Base-by-base conservation (phyloP, 53 echinoderm and acorn worm species). In the Stichopus horrens region DNA sequence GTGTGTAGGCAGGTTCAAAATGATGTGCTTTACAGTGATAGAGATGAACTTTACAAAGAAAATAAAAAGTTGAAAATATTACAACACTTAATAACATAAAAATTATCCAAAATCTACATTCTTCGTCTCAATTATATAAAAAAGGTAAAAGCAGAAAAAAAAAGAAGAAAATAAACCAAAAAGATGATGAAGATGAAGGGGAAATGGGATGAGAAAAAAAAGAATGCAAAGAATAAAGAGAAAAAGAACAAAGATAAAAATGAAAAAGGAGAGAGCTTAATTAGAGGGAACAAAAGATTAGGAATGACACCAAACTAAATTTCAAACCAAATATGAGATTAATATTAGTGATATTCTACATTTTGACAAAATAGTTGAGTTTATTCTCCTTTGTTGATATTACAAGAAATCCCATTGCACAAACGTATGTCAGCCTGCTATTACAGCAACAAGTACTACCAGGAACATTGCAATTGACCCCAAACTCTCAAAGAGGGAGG, bases 71-170 rank as follows among this genome's bases (percentile, higher is more conserved):
- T 20, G n/a, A 71, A 71, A 71, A 71, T 71, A 71, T 71, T 71
- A 71, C 71, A 71, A 71, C 71, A 71, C 20, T 56, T 81, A 58
- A 56, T 19, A 81, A 57, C 22, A 81, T 10, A 75, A 58, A 81
- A 81, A 81, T 22, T 81, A 57, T 81, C 55, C 81, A 81, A 81
- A 81, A 81, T 81, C 81, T 81, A 81, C 81, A 58, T 81, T 81
- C 81, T 81, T 81, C 57, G 55, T 81, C 81, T 81, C 58, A 81
- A 81, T 57, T 81, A 58, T 81, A 81, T 57, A 76, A 81, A 81
- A 81, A 56, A 81, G 57, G 18, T n/a, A 11, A 58, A 81, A 81
- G 58, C 81, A 18, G n/a, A 71, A 71, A 71, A 71, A 71, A 71
- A 71, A 71, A 59, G 11, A 59, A 59, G 14, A 71, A 71, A 71